Percentiles rank a stretch among this genome's conserved stretches.
These are phyloP conservation scores for Scolopax mira DNA, from an alignment of 2,113 vertebrate species.

Conservation along the genomic window DNA sequence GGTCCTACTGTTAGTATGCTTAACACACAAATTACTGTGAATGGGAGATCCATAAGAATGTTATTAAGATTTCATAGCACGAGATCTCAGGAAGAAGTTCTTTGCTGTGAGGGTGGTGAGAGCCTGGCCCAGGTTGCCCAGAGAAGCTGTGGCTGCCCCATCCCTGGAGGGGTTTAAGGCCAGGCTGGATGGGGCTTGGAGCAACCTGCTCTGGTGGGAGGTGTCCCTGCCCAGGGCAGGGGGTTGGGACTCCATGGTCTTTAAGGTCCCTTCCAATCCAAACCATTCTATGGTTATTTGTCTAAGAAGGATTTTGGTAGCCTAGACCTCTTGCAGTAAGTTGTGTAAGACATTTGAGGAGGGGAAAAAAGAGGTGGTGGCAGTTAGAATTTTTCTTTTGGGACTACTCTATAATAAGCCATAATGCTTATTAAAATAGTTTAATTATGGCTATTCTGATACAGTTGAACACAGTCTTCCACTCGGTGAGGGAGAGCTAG, in stretches of 20 bases:
- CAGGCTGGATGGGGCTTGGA: too few relatives aligned
- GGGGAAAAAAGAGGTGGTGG: not conserved
- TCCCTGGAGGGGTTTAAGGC: too few relatives aligned
- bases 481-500: not conserved
- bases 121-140: too few relatives aligned
- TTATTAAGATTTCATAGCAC: not conserved
- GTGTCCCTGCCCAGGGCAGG: too few relatives aligned
- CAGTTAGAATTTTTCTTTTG: not conserved
- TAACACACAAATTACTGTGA: not conserved
- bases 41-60: not conserved
- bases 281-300: not conserved
- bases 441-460: not conserved
- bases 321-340: not conserved
- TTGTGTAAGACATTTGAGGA: not conserved
- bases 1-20: not conserved
- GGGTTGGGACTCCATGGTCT: too few relatives aligned
- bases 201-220: too few relatives aligned
- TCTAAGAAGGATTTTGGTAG: not conserved
- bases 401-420: not conserved
- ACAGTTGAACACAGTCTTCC: not conserved
- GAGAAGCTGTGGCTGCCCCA: too few relatives aligned
- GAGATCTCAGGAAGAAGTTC: too few relatives aligned
- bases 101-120: too few relatives aligned
- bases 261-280: too few relatives aligned
- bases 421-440: not conserved